These are phyloP conservation scores for Idaea biselata DNA, from an alignment of 2,888 invertebrate genomes.

Conservation along the genomic window DNA sequence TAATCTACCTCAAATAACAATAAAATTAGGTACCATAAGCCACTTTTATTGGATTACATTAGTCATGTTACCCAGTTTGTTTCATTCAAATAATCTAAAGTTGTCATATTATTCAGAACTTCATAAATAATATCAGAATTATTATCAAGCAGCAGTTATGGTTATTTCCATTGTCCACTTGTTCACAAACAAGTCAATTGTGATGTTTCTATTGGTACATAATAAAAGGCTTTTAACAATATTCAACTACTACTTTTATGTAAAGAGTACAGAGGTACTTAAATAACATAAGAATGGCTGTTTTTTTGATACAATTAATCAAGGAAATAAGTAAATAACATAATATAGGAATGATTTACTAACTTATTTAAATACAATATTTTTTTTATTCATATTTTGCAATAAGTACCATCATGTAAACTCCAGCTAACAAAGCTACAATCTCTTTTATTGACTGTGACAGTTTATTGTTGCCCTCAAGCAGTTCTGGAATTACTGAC, in stretches of 20 bases:
- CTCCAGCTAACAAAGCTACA: slow-evolving; percentile 91
- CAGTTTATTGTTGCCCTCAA: slow-evolving; percentile 92
- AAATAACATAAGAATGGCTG: not conserved
- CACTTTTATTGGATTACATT: not conserved
- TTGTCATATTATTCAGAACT: no score
- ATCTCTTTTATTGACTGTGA: slow-evolving; percentile 96
- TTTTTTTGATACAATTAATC: not conserved
- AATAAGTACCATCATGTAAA: slow-evolving; percentile 97
- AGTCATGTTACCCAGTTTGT: not conserved
- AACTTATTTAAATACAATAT: slow-evolving; percentile 14
- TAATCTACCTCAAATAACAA: not conserved
- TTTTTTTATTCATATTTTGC: slow-evolving; percentile 82
- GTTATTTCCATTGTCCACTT: not conserved
- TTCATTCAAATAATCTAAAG: no score
- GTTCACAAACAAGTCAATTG: not conserved
- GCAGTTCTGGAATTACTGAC: slow-evolving; percentile 97
- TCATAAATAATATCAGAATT: no score
- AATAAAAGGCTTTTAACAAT: not conserved
- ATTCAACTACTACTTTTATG: not conserved
- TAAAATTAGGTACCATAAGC: not conserved
- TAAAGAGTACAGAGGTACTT: not conserved
- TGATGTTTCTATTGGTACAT: not conserved
- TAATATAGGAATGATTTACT: not conserved
- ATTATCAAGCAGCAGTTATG: no score
- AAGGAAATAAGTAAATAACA: not conserved